Evolutionary conservation across 2,888 invertebrate species (phyloP), one percentile per base, ranked within the genome.

Genomic region (Drosophila meridiana): DNA sequence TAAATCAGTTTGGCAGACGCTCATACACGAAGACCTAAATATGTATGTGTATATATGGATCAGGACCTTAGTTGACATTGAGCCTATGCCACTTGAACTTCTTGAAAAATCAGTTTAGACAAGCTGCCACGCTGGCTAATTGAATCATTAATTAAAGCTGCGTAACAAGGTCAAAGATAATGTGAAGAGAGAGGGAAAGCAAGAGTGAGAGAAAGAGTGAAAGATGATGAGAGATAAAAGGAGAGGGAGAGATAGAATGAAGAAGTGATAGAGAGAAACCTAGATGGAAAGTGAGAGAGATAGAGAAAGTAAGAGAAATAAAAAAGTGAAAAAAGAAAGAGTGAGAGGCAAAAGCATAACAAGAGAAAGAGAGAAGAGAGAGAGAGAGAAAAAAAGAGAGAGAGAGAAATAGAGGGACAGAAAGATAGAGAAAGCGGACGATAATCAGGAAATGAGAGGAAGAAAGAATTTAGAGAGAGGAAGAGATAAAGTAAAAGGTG

Each of bases 41-140:
- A 11, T 42, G 20, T 32, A 36, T 7, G 7, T 36, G 9, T 38
- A 36, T 45, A 50, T 42, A 13, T 32, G 13, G 28, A 52, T 42
- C 34, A 52, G 42, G 38, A 43, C 38, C 64, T 63, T 42, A 48
- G 55, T 60, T 69, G 50, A 69, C 70, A 69, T 58, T 69, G 43
- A 52, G 70, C 32, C 32, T 38, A 26, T 59, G 50, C 38, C 43
- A 55, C 48, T 71, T 76, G 30, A 64, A 45, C 50, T 48, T 34
- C 34, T 36, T 67, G 68, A 50, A 61, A 78, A 87, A 80, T 76
- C 66, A 70, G 76, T 80, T 73, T 69, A 83, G 66, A 59, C 56
- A 76, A 52, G 36, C 20, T 42, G 40, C 28, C 32, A 36, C 14
- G 26, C 45, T 56, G 47, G 43, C 62, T 73, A 47, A 69, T 61